Percentiles rank a stretch among this genome's conserved stretches.
Evolutionary conservation across 1,140 invertebrate genomes (phyloP).

Genomic region (Goniozus legneri): DNA sequence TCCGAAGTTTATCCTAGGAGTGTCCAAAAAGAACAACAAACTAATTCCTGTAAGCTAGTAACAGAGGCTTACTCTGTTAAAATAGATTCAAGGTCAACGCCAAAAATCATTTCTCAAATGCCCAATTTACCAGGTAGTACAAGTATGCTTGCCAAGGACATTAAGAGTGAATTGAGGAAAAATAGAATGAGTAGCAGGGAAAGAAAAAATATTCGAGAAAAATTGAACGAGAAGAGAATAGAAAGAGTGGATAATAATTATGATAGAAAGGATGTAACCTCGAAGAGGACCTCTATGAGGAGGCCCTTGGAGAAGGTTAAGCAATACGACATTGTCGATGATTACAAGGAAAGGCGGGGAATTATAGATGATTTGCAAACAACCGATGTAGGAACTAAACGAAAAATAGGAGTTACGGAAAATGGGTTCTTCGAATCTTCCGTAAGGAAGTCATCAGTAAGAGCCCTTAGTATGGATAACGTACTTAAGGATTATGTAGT

Average conservation of each 20-base stretch:
- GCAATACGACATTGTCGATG: too few relatives aligned
- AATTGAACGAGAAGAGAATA: conserved; percentile 12
- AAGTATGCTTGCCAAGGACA: conserved; percentile 25
- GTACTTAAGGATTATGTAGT: conserved; percentile 33
- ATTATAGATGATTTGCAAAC: too few relatives aligned
- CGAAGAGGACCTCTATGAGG: conserved; percentile 4
- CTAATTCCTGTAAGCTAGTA: too few relatives aligned
- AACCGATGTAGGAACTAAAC: too few relatives aligned
- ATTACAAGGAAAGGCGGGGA: too few relatives aligned
- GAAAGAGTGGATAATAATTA: background rate
- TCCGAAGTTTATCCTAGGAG: too few relatives aligned
- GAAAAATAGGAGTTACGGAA: too few relatives aligned
- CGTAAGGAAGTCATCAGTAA: conserved; percentile 12
- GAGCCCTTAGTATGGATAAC: conserved; percentile 27
- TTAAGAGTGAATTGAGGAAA: conserved; percentile 34
- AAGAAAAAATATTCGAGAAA: conserved; percentile 19
- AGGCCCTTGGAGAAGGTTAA: too few relatives aligned
- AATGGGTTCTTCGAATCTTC: conserved; percentile 8
- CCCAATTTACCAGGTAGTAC: conserved; percentile 10
- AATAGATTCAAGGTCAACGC: background rate
- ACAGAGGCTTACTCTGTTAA: too few relatives aligned
- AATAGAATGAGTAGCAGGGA: conserved; percentile 32
- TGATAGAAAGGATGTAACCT: background rate
- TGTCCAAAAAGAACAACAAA: too few relatives aligned
- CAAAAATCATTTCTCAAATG: conserved; percentile 29